Evolutionary conservation across 2,797 vertebrate genomes (phyloP).

Genomic region (Xenopus petersii): DNA sequence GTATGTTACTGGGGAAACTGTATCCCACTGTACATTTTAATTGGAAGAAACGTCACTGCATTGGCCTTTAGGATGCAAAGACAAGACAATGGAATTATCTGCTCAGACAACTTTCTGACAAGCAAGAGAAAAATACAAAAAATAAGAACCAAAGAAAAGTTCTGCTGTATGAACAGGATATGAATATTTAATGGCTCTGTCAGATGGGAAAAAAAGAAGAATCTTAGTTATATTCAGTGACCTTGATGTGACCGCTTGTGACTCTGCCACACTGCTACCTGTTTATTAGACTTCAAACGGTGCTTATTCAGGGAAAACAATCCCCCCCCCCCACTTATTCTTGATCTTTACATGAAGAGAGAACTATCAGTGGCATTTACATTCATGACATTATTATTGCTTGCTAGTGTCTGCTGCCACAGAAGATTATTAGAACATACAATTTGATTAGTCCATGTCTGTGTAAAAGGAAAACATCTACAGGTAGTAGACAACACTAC

Average conservation of each 20-base stretch:
- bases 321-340: background rate
- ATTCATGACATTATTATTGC: no score
- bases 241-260: slow-evolving; percentile 1
- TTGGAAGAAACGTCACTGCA: background rate
- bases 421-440: no score
- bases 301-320: background rate
- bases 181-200: slow-evolving; percentile 3
- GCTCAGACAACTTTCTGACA: slow-evolving; percentile 13
- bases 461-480: no score
- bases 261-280: background rate
- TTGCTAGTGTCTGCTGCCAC: no score
- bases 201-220: background rate
- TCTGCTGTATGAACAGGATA: slow-evolving; percentile 9
- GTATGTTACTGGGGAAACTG: background rate
- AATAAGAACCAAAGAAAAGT: slow-evolving; percentile 10
- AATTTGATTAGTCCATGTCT: no score
- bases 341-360: background rate
- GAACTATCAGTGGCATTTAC: no score
- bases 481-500: no score
- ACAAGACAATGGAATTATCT: slow-evolving; percentile 15
- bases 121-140: slow-evolving; percentile 4
- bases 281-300: background rate
- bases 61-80: background rate
- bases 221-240: slow-evolving; percentile 3
- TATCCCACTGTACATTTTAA: background rate